Evolutionary conservation across 64 coral and sea anemone species (phyloP).

Genomic region (Porites australiensis): DNA sequence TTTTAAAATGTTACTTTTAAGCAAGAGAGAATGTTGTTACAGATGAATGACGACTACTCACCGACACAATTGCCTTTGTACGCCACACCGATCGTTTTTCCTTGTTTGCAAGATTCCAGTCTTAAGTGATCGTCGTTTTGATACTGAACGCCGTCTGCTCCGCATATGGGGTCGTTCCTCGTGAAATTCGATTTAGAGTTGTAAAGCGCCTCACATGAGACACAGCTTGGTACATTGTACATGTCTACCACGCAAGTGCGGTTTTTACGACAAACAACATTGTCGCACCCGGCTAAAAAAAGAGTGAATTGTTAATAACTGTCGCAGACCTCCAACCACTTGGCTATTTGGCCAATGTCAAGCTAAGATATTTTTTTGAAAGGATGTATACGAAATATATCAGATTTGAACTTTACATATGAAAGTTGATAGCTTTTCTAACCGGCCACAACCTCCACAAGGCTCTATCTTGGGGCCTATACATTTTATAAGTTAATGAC

Average conservation of each 20-base stretch:
- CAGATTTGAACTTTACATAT: too few species aligned
- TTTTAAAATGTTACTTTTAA: too few species aligned
- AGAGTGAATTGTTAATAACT: background rate
- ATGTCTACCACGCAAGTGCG: slow-evolving; percentile 69
- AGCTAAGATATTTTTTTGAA: too few species aligned
- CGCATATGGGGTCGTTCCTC: slow-evolving; percentile 33
- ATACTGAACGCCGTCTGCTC: slow-evolving; percentile 61
- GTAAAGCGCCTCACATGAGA: slow-evolving; percentile 7
- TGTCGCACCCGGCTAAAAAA: slow-evolving; percentile 36
- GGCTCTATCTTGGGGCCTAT: too few species aligned
- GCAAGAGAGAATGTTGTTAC: background rate
- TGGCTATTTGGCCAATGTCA: background rate
- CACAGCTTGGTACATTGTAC: slow-evolving; percentile 50
- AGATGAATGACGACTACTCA: background rate
- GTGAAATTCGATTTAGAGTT: background rate
- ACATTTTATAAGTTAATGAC: too few species aligned
- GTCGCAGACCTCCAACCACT: background rate
- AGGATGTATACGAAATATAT: too few species aligned
- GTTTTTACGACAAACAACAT: slow-evolving; percentile 46
- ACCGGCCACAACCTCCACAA: too few species aligned
- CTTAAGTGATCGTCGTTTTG: slow-evolving; percentile 63
- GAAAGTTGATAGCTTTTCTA: too few species aligned
- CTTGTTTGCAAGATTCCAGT: slow-evolving; percentile 66
- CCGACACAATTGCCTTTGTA: slow-evolving; percentile 77
- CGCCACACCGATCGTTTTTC: slow-evolving; percentile 82